Evolutionary conservation across 1,140 invertebrate genomes (phyloP), one percentile per base, ranked within the genome.

Genomic region (Solenopsis invicta): DNA sequence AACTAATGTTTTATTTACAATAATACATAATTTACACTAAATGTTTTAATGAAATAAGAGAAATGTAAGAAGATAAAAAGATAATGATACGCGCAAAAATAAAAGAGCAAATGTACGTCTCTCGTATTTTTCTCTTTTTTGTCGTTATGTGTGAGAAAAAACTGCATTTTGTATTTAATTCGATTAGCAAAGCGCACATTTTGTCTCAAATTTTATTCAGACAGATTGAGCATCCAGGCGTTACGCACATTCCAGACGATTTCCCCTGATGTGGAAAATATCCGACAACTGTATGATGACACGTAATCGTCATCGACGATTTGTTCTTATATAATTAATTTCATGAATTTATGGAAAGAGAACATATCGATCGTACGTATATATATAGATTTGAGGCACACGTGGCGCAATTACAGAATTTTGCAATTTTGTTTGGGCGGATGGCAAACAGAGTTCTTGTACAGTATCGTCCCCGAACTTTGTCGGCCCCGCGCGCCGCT

Each of bases 261-360:
- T 82, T 74, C 13, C 54, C 67, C 3, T 34, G 52, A 72, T 0
- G 21, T 29, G 54, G 41, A 82, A 74, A 82, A 74, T 84, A 75
- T 75, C 72, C 29, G 62, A 75, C 69, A 71, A 81, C 13, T 29
- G 41, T 61, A 24, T 61, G 71, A 24, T 61, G 71, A 75, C 41
- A 75, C n/a, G 54, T 74, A 54, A 82, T 84, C 41, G 24, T 61
- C 69, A 74, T 84, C 50, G 54, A 50, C 29, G 69, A 75, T 84
- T 84, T 74, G 29, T 61, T 72, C 69, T 82, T 82, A 74, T 82
- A 50, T 61, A 56, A 82, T 82, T 82, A 82, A 82, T 82, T 82
- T 84, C n/a, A 34, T 84, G 21, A 74, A 84, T 34, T 24, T 37
- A 54, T 21, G 12, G 45, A 1, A 69, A 50, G 13, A 21, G 56